A percentile compares a stretch with the other conserved stretches of the same genome.
These are phyloP conservation scores for Pangasianodon hypophthalmus DNA, from an alignment of 2,113 vertebrate genomes.

Conservation along the genomic window DNA sequence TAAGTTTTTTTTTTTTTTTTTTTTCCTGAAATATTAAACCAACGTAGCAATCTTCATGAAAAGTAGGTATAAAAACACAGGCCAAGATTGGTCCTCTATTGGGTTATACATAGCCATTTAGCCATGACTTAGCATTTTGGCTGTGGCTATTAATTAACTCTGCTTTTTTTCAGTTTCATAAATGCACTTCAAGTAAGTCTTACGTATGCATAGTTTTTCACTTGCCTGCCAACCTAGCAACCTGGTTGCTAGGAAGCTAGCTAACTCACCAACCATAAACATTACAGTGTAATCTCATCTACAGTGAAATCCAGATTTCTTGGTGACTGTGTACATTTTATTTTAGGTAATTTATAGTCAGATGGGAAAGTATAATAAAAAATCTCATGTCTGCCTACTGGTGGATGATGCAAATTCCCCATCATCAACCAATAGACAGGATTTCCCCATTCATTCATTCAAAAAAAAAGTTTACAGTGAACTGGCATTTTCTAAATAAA, in stretches of 20 bases:
- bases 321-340: neutral
- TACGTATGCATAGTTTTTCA: neutral
- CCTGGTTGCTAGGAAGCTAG: neutral
- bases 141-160: neutral
- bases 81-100: neutral
- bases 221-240: too few species aligned
- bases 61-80: too few species aligned
- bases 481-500: neutral
- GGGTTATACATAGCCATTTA: neutral
- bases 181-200: neutral
- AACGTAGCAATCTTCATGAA: neutral
- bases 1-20: too few species aligned
- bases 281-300: too few species aligned
- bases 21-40: neutral
- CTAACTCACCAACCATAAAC: neutral
- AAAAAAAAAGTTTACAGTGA: neutral
- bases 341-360: neutral
- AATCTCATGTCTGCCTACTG: neutral
- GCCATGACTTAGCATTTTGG: neutral
- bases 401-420: neutral
- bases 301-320: neutral
- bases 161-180: neutral
- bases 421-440: neutral
- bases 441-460: neutral
- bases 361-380: neutral